Conservation (phyloP, 2,797 vertebrate genomes). For the Enteromius paludinosus region DNA sequence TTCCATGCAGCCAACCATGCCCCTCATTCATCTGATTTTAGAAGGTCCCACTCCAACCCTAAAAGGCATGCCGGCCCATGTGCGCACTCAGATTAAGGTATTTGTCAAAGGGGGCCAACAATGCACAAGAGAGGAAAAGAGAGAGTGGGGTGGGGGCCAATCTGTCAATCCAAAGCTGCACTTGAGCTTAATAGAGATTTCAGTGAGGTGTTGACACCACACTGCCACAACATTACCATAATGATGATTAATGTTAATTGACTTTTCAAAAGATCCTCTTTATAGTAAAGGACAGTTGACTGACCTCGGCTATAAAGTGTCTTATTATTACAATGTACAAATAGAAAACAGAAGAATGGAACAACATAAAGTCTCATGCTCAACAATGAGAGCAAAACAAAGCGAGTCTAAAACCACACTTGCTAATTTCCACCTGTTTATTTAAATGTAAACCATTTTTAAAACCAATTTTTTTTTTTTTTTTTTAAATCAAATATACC, state of each 20-base stretch:
- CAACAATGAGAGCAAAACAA: neutral
- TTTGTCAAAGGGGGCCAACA: conserved; percentile 64
- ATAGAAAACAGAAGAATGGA: conserved; percentile 1
- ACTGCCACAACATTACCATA: conserved; percentile 63
- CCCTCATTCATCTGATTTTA: conserved; percentile 55
- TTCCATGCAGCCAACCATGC: conserved; percentile 47
- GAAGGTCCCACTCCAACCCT: conserved; percentile 63
- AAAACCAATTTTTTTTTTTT: neutral
- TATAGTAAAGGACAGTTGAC: conserved; percentile 41
- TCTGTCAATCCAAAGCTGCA: conserved; percentile 61
- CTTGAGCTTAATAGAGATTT: conserved; percentile 62
- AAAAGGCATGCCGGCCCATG: conserved; percentile 58
- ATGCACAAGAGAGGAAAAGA: conserved; percentile 45
- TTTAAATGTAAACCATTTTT: neutral
- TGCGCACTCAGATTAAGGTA: conserved; percentile 62
- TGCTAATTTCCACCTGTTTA: neutral
- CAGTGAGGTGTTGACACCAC: conserved; percentile 61
- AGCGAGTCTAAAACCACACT: neutral
- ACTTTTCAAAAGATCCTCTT: conserved; percentile 58
- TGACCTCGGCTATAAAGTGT: conserved; percentile 42
- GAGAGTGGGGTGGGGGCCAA: conserved; percentile 35
- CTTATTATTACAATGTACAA: conserved; percentile 28
- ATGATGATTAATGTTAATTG: conserved; percentile 67
- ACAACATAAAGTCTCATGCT: neutral
- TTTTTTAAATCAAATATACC: neutral